These are phyloP conservation scores for Perizoma flavofasciatum DNA, from an alignment of 2,888 invertebrate species.

Conservation along the genomic window DNA sequence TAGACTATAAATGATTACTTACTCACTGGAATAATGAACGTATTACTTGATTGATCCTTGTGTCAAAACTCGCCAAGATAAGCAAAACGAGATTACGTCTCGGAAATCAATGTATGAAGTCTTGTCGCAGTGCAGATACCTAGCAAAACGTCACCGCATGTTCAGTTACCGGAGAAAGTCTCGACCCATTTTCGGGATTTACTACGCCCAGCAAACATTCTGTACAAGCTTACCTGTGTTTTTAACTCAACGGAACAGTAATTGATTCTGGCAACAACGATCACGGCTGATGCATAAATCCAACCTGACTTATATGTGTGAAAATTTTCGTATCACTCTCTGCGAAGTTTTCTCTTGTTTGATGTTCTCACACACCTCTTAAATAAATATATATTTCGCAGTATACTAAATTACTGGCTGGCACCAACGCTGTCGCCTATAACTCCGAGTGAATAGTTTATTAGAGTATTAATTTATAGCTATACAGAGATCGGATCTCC, in stretches of 20 bases:
- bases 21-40: not conserved
- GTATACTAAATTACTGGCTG: slow-evolving; percentile 37
- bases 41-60: slow-evolving; percentile 6
- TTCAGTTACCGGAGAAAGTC: slow-evolving; percentile 56
- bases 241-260: slow-evolving; percentile 27
- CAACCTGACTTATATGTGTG: slow-evolving; percentile 26
- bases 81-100: slow-evolving; percentile 44
- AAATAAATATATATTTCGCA: slow-evolving; percentile 37
- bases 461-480: slow-evolving; percentile 63
- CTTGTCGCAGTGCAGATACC: slow-evolving; percentile 75
- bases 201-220: slow-evolving; percentile 33
- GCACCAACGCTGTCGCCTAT: slow-evolving; percentile 36
- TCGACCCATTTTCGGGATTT: slow-evolving; percentile 53
- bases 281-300: slow-evolving; percentile 28
- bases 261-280: slow-evolving; percentile 30
- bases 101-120: slow-evolving; percentile 62
- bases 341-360: slow-evolving; percentile 32
- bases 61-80: slow-evolving; percentile 9
- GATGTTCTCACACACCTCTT: slow-evolving; percentile 32
- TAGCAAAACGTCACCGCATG: slow-evolving; percentile 45
- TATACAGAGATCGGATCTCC: slow-evolving; percentile 64
- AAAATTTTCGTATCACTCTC: slow-evolving; percentile 26
- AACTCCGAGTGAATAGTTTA: slow-evolving; percentile 56
- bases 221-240: slow-evolving; percentile 27
- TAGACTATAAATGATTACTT: slow-evolving; percentile 28